Conservation (phyloP, 2,888 invertebrate genomes). For the Brenthis daphne region DNA sequence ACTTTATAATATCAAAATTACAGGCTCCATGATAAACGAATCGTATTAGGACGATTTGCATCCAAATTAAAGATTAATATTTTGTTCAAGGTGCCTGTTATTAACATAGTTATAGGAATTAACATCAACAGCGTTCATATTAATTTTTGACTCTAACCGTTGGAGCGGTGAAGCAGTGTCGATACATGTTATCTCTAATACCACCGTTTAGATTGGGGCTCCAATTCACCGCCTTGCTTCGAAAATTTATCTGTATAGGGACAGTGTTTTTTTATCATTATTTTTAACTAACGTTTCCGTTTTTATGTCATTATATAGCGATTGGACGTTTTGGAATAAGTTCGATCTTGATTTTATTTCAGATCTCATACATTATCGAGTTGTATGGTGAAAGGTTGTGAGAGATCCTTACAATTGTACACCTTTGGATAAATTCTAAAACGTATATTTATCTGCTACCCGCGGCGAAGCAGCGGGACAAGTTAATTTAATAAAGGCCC, state of each 20-base stretch:
- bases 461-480: constrained; percentile 31
- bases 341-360: background rate
- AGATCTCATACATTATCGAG: background rate
- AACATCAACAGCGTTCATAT: constrained; percentile 75
- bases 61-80: constrained; percentile 81
- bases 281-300: constrained; percentile 14
- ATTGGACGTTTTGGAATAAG: background rate
- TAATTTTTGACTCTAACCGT: constrained; percentile 65
- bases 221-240: constrained; percentile 15
- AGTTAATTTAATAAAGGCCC: constrained; percentile 31
- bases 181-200: constrained; percentile 37
- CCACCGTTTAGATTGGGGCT: constrained; percentile 34
- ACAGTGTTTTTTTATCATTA: constrained; percentile 20
- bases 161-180: constrained; percentile 22
- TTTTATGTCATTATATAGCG: constrained; percentile 12
- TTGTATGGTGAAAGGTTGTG: constrained; percentile 19
- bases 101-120: constrained; percentile 81
- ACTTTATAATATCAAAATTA: constrained; percentile 81
- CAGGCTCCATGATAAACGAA: constrained; percentile 77
- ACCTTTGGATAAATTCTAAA: constrained; percentile 28
- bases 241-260: constrained; percentile 11
- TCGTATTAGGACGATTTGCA: constrained; percentile 81
- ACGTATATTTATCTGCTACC: constrained; percentile 23
- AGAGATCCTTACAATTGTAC: constrained; percentile 24
- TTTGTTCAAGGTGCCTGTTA: constrained; percentile 77